phyloP scores from a whole-genome alignment of 2,888 invertebrate genomes.

The Listrodromus nycthemerus region DNA sequence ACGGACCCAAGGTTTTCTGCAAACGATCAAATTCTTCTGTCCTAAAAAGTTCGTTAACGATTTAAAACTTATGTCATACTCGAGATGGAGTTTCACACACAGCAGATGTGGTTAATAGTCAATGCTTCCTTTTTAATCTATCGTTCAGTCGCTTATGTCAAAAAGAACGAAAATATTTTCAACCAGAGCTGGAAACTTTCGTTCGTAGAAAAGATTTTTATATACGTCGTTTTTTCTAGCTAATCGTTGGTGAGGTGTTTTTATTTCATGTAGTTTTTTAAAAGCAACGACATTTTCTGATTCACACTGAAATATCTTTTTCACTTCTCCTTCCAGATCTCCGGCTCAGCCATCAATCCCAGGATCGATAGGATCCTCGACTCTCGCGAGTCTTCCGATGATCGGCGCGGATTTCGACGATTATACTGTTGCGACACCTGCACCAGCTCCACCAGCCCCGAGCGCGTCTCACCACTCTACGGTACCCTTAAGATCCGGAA shows the following conservation, averaged over 20 bases:
- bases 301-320: not conserved
- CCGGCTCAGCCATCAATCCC: slow-evolving; percentile 85
- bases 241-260: too few relatives aligned
- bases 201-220: too few relatives aligned
- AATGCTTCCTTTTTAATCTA: too few relatives aligned
- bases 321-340: slow-evolving; percentile 85
- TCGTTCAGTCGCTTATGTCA: too few relatives aligned
- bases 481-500: slow-evolving; percentile 60
- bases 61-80: not conserved
- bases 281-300: not conserved
- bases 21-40: not conserved
- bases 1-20: not conserved
- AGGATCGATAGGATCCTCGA: slow-evolving; percentile 86
- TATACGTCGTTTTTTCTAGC: too few relatives aligned
- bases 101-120: too few relatives aligned
- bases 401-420: slow-evolving; percentile 89
- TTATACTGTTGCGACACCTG: slow-evolving; percentile 74
- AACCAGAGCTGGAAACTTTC: too few relatives aligned
- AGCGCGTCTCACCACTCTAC: slow-evolving; percentile 59
- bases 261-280: not conserved
- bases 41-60: not conserved
- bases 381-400: slow-evolving; percentile 91
- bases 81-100: too few relatives aligned
- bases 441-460: slow-evolving; percentile 68
- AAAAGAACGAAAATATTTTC: too few relatives aligned